phyloP scores from a whole-genome alignment of 2,797 vertebrate genomes.

The Gymnodraco acuticeps region DNA sequence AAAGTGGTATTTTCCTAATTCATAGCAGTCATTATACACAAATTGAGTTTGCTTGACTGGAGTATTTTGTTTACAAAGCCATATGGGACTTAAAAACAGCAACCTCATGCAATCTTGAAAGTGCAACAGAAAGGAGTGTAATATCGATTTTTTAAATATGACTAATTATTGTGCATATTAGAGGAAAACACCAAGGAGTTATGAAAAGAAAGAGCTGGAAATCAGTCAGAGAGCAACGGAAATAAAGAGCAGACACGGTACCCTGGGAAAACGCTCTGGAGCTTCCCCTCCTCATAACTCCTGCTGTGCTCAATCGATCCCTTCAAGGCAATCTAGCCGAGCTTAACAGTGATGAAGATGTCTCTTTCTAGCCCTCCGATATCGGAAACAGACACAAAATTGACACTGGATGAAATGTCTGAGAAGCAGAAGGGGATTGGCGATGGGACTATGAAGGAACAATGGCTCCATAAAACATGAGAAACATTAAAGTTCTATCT shows the following conservation, averaged over 20 bases:
- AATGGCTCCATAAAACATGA: slow-evolving; percentile 23
- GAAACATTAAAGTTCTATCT: too few relatives aligned
- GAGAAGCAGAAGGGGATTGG: slow-evolving; percentile 10
- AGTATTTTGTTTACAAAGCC: slow-evolving; percentile 17
- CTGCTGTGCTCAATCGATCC: slow-evolving; percentile 55
- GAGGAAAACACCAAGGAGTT: slow-evolving; percentile 17
- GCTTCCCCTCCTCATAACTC: slow-evolving; percentile 48
- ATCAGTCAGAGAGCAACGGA: slow-evolving; percentile 17
- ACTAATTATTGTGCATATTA: slow-evolving; percentile 15
- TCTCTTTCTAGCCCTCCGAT: slow-evolving; percentile 39
- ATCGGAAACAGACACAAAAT: slow-evolving; percentile 16
- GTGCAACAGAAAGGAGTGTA: background rate
- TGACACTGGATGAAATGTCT: slow-evolving; percentile 34
- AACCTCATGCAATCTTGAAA: slow-evolving; percentile 22
- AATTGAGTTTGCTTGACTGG: background rate
- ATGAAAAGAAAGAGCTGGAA: background rate
- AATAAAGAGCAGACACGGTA: slow-evolving; percentile 12
- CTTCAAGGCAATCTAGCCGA: slow-evolving; percentile 45
- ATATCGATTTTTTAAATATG: background rate
- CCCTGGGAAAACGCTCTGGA: slow-evolving; percentile 23
- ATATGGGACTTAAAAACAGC: slow-evolving; percentile 25
- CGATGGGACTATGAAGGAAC: slow-evolving; percentile 38
- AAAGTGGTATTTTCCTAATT: too few relatives aligned
- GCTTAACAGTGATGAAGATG: slow-evolving; percentile 53
- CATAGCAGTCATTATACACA: background rate